Base-by-base conservation (phyloP, 2,888 invertebrate genomes). In the Nemotelus nigrinus region DNA sequence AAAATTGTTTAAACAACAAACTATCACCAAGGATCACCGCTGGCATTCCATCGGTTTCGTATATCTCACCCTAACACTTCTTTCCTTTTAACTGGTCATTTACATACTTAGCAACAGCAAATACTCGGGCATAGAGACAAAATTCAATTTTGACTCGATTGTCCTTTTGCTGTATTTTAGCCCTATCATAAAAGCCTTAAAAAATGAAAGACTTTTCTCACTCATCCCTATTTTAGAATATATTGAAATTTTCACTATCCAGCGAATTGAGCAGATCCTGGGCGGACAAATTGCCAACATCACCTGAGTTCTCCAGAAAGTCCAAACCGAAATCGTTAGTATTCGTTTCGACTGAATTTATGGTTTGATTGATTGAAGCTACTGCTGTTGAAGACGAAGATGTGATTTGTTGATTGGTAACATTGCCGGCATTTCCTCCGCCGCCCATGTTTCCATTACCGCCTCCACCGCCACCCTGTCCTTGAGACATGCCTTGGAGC, bases 261-360 rank as follows among this genome's bases (percentile, higher is more conserved):
- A 96, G 91, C 76, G 94, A 94, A 87, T 92, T 95, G 82, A 95
- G 90, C 80, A 95, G 88, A 85, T 95, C 95, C 85, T 95, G 94
- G 78, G 94, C 94, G 82, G 93, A 92, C 87, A 94, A 92, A 84
- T 91, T 92, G 84, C 90, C 90, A 79, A 93, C 90, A 86, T 96
- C 95, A 72, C 91, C 90, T 86, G 96, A 90, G 88, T 93, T 93
- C 86, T 96, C 96, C 80, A 95, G 90, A 88, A 95, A 94, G 89
- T 96, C 95, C 83, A 96, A 90, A 86, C 92, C 93, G 87, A 96
- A 93, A 87, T 95, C 94, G 80, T 85, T 85, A 80, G 84, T 84
- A 80, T 85, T 87, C 79, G 85, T 86, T 71, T 87, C 86, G 79
- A 87, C 86, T 65, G 86, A 87, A 81, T 85, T 87, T 78, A 87